Conservation (phyloP, 2,113 vertebrate genomes). For the Raja brachyura region DNA sequence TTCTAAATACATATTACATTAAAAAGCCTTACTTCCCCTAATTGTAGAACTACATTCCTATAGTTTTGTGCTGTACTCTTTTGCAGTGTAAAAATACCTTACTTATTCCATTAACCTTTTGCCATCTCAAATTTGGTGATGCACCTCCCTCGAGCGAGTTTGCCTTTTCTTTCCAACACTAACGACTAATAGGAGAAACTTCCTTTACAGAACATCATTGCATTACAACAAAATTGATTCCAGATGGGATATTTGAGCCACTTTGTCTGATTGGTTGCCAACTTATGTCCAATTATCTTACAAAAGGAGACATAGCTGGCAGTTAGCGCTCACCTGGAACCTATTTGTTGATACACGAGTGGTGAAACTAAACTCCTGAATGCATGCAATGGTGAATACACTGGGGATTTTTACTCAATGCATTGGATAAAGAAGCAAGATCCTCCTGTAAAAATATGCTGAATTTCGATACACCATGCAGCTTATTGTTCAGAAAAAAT, state of each 20-base stretch:
- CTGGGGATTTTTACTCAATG: not conserved
- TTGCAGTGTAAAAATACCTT: not conserved
- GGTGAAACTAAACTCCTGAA: not conserved
- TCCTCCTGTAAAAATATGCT: not conserved
- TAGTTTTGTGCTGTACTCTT: not conserved
- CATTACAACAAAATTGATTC: conserved; percentile 12
- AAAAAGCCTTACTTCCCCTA: not conserved
- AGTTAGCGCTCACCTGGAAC: conserved; percentile 3
- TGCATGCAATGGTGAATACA: not conserved
- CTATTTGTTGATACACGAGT: not conserved
- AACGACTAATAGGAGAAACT: not conserved
- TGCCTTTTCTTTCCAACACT: not conserved
- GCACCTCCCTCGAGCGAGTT: not conserved
- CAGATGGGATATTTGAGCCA: conserved; percentile 27
- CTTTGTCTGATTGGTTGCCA: not conserved
- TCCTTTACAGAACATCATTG: not conserved
- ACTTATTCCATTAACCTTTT: not conserved
- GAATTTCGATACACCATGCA: not conserved
- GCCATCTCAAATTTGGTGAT: not conserved
- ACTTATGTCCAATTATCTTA: conserved; percentile 6
- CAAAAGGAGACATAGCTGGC: not conserved
- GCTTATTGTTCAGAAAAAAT: not conserved
- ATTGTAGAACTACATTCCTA: not conserved
- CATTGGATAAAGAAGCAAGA: not conserved
- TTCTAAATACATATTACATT: not conserved